Evolutionary conservation across 2,113 vertebrate species (phyloP).

Genomic region (Brachyhypopomus occidentalis): DNA sequence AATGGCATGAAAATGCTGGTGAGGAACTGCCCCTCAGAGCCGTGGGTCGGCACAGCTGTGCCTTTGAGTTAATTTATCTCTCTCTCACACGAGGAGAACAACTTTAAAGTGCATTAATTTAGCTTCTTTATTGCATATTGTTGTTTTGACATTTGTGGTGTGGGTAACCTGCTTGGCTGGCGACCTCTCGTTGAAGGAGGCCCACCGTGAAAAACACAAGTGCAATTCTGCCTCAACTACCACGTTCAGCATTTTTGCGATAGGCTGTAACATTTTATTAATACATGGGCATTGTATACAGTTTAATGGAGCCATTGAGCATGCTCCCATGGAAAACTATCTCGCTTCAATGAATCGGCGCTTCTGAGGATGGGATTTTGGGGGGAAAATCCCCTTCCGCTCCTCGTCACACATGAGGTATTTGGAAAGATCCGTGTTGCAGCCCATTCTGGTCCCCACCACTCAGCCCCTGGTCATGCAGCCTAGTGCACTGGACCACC

Average conservation of each 20-base stretch:
- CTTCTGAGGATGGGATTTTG: constrained; percentile 24
- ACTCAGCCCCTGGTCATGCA: constrained; percentile 61
- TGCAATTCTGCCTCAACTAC: neutral
- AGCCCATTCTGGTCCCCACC: constrained; percentile 31
- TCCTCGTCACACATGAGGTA: constrained; percentile 28
- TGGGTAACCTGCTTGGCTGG: neutral
- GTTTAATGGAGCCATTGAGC: neutral
- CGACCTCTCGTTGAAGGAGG: neutral
- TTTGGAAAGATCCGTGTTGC: constrained; percentile 31
- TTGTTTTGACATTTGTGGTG: neutral
- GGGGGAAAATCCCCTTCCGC: constrained; percentile 20
- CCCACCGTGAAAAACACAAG: neutral
- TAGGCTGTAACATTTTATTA: constrained; percentile 23
- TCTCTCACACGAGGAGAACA: too few relatives aligned
- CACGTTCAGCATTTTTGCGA: neutral
- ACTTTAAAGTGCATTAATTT: constrained; percentile 1
- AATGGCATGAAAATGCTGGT: constrained; percentile 16
- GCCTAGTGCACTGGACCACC: constrained; percentile 64
- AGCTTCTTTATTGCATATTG: neutral
- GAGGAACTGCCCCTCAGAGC: constrained; percentile 8
- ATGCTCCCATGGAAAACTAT: neutral
- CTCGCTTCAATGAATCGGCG: constrained; percentile 8
- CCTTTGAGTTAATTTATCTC: too few relatives aligned
- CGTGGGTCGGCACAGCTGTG: neutral
- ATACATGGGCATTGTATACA: neutral